Base-by-base conservation (phyloP, 1,140 invertebrate species). In the Zaprionus vittiger region DNA sequence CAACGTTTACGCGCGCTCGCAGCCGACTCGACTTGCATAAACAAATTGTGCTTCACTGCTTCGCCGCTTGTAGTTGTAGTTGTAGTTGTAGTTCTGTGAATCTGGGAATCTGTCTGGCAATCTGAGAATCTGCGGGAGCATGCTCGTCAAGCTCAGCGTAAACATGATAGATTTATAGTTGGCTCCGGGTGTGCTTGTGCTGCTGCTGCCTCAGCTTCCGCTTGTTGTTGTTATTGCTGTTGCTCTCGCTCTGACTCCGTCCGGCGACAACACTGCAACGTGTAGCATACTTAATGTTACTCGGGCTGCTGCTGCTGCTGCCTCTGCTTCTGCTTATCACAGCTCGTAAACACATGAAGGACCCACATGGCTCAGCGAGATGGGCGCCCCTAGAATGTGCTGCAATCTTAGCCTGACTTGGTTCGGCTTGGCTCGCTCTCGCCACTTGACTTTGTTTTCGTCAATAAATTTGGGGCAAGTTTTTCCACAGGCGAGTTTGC, bases 141-240 rank as follows among this genome's bases (percentile, higher is more conserved):
- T 49, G 83, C 83, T 86, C 83, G 84, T 86, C 83, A 86, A 86
- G 84, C 70, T 76, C 77, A 75, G 73, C 80, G 83, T 86, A 86
- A 86, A 86, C 83, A 86, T 86, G 83, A 86, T 86, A 86, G 83
- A 86, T 86, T 86, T 86, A 86, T 86, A 86, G 83, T 86, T 87
- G 83, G 80, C 70, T 80, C 49, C 66, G 73, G 73, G 77, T 76
- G 75, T 78, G 75, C 47, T 47, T 11, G 5, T 34, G 31, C 31
- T 31, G 31, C 47, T 47, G 17, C n/a, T 31, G 31, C 31, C 15
- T 22, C 7, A 12, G 20, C 20, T 17, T 47, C 41, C n/a, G 41
- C 41, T 47, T 64, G 76, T 34, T 34, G 24, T 26, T 26, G 24
- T 24, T 5, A 1, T 68, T 52, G 47, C 31, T 31, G 71, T 68